phyloP scores from a whole-genome alignment of 2,888 invertebrate genomes.

The Cyclophora albipunctata region DNA sequence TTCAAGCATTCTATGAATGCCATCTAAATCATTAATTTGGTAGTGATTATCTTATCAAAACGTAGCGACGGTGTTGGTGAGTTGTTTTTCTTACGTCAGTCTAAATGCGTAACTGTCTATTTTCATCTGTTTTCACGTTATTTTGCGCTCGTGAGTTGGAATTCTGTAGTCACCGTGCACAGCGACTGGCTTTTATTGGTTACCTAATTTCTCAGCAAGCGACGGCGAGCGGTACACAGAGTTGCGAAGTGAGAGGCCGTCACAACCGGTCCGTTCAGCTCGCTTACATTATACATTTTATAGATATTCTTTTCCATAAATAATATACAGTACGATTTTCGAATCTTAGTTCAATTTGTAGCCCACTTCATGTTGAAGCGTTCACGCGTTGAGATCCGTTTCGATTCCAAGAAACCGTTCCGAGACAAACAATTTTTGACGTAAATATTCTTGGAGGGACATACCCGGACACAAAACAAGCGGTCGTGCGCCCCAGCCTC shows the following conservation, averaged over 20 bases:
- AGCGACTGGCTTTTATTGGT: conserved; percentile 63
- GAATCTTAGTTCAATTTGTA: conserved; percentile 20
- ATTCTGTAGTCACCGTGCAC: conserved; percentile 51
- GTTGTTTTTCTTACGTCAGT: conserved; percentile 37
- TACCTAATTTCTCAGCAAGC: conserved; percentile 71
- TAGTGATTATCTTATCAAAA: conserved; percentile 31
- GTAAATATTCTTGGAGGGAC: conserved; percentile 45
- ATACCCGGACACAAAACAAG: conserved; percentile 66
- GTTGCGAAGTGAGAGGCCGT: conserved; percentile 74
- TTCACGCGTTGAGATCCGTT: conserved; percentile 30
- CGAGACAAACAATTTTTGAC: conserved; percentile 16
- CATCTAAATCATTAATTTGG: conserved; percentile 34
- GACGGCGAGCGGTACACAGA: conserved; percentile 53
- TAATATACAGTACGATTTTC: conserved; percentile 41
- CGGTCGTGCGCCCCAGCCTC: conserved; percentile 59
- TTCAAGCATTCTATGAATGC: conserved; percentile 60
- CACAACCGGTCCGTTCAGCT: conserved; percentile 67
- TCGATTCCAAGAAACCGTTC: conserved; percentile 33
- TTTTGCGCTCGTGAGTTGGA: conserved; percentile 35
- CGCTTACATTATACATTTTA: conserved; percentile 61
- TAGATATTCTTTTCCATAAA: conserved; percentile 50
- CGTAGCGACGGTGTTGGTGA: conserved; percentile 28
- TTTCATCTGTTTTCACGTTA: conserved; percentile 37
- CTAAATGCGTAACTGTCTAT: conserved; percentile 25
- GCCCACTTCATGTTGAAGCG: conserved; percentile 5